Evolutionary conservation across 2,113 vertebrate genomes (phyloP).

Genomic region (Oceanodroma tethys): DNA sequence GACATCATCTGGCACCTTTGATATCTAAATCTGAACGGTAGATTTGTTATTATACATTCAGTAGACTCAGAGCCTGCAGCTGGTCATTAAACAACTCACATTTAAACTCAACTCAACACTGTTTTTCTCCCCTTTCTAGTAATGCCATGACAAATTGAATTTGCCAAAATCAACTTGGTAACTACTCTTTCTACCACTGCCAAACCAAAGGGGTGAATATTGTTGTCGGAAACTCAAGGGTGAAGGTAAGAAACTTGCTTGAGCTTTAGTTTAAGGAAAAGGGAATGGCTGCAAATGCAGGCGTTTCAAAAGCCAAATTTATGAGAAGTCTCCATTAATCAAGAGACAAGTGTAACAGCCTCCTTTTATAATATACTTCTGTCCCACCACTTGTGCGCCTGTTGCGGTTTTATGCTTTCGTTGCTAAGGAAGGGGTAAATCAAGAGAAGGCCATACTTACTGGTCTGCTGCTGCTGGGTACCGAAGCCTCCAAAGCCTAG

Average conservation of each 20-base stretch:
- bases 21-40: background rate
- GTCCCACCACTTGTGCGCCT: no score
- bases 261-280: background rate
- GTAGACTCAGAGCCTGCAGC: background rate
- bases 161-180: background rate
- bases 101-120: background rate
- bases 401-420: accelerated
- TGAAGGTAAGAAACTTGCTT: background rate
- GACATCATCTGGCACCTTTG: background rate
- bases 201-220: background rate
- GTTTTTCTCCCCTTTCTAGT: background rate
- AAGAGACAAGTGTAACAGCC: background rate
- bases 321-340: background rate
- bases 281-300: background rate
- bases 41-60: background rate
- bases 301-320: background rate
- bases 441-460: conserved; percentile 61
- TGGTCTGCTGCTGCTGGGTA: conserved; percentile 80
- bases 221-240: background rate
- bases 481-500: conserved; percentile 89
- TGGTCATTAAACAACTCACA: background rate
- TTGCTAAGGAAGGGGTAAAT: background rate
- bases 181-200: background rate
- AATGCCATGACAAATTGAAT: background rate
- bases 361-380: background rate